Evolutionary conservation across 2,797 vertebrate species (phyloP).

Genomic region (Sciaenops ocellatus): DNA sequence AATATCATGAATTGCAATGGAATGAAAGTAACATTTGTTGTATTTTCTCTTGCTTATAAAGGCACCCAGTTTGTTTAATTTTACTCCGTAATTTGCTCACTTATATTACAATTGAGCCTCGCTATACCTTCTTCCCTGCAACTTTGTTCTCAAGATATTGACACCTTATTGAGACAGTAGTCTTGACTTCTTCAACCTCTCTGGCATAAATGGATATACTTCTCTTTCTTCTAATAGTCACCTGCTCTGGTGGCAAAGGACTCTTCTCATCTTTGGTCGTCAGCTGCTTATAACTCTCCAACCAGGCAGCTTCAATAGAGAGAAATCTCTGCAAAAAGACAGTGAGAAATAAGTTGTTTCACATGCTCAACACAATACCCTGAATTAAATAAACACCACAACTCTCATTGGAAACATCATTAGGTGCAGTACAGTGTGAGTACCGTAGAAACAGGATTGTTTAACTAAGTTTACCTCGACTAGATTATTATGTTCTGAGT

Average conservation of each 20-base stretch:
- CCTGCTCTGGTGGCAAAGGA: slow-evolving; percentile 75
- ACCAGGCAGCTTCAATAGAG: slow-evolving; percentile 83
- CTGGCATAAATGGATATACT: slow-evolving; percentile 68
- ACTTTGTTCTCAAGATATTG: slow-evolving; percentile 78
- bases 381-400: not conserved
- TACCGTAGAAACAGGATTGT: not conserved
- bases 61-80: not conserved
- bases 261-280: slow-evolving; percentile 82
- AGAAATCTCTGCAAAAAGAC: slow-evolving; percentile 86
- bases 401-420: not conserved
- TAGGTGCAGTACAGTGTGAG: not conserved
- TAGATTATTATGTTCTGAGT: slow-evolving; percentile 77
- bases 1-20: not conserved
- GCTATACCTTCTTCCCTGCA: slow-evolving; percentile 76
- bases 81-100: not conserved
- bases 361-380: not conserved
- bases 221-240: slow-evolving; percentile 64
- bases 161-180: slow-evolving; percentile 76
- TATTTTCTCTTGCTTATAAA: not conserved
- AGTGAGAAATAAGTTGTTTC: not conserved
- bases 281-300: slow-evolving; percentile 76
- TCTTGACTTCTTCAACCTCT: slow-evolving; percentile 83
- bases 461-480: slow-evolving; percentile 82
- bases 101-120: not conserved
- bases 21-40: not conserved